Evolutionary conservation across 2,888 invertebrate species (phyloP), one percentile per base, ranked within the genome.

Genomic region (Cerceris ruficornis): DNA sequence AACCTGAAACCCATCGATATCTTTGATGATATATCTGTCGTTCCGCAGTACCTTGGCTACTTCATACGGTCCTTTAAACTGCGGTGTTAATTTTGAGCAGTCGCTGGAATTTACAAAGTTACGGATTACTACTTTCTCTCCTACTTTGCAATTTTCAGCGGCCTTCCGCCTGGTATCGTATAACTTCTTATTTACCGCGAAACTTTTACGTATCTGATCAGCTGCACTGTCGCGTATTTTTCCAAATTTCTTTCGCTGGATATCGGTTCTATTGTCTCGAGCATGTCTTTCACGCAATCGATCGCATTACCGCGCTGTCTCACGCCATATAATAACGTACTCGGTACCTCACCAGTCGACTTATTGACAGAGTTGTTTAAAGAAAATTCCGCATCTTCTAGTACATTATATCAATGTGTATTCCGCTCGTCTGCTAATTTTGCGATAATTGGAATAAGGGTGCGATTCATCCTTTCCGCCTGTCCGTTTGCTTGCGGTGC

Each of bases 401-500:
- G 11, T 1, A 74, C 61, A 49, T 80, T 68, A 58, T 78, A 77
- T 85, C 85, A 85, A 49, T 80, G 67, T 2, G 13, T 11, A 0
- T 59, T 13, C 7, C 59, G 42, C n/a, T 50, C 59, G n/a, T 71
- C 49, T 0, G 43, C 9, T 43, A 71, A 9, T 43, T 71, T 71
- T 7, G 57, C 71, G 5, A 71, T 43, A 65, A 74, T 68, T 0
- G 68, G 68, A 9, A 52, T 4, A 2, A 68, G 17, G 13, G 65
- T 64, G 0, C 69, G 55, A 55, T 88, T 85, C 7, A 28, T 28
- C 39, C 58, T 6, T 46, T 28, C 87, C 86, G 0, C 85, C 77
- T 64, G 91, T 89, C 0, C 89, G 88, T 72, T 90, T 90, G 0
- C 88, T 85, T 59, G 86, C 76, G 7, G 89, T 6, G 85, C 83